phyloP scores from a whole-genome alignment of 1,140 invertebrate species.

The Bombus sibiricus region DNA sequence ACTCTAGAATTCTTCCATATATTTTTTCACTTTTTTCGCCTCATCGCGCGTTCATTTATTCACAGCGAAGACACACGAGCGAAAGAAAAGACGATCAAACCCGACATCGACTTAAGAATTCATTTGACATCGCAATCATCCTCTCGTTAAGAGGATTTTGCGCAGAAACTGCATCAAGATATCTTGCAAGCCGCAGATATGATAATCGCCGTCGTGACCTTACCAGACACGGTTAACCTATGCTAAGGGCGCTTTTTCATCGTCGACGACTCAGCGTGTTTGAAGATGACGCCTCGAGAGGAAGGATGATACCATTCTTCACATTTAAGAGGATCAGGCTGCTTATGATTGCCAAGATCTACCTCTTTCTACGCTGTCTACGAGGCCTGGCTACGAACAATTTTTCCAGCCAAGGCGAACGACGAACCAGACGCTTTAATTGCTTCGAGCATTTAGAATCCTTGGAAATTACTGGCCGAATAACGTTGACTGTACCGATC shows the following conservation, averaged over 20 bases:
- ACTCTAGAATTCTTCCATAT: too few species aligned
- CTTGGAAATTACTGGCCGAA: rapidly evolving
- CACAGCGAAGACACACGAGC: too few species aligned
- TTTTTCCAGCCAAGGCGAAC: neutral
- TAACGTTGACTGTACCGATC: too few species aligned
- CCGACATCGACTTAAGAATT: conserved; percentile 6
- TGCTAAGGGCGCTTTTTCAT: conserved; percentile 62
- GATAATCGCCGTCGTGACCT: conserved; percentile 47
- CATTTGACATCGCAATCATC: conserved; percentile 24
- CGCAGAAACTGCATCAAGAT: conserved; percentile 38
- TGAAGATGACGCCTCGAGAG: conserved; percentile 56
- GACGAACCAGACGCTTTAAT: neutral
- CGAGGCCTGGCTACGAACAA: too few species aligned
- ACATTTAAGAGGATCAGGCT: conserved; percentile 65
- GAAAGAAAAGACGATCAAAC: neutral
- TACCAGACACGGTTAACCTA: conserved; percentile 24
- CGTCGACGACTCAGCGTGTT: conserved; percentile 62
- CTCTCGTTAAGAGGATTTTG: conserved; percentile 7
- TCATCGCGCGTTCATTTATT: too few species aligned
- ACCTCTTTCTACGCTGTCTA: neutral
- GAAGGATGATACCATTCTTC: conserved; percentile 61
- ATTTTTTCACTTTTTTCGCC: neutral
- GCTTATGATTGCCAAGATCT: conserved; percentile 62
- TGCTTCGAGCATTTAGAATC: neutral
- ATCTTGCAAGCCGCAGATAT: conserved; percentile 18